These are phyloP conservation scores for Aphelinus certus DNA, from an alignment of 1,140 invertebrate genomes.

Conservation along the genomic window DNA sequence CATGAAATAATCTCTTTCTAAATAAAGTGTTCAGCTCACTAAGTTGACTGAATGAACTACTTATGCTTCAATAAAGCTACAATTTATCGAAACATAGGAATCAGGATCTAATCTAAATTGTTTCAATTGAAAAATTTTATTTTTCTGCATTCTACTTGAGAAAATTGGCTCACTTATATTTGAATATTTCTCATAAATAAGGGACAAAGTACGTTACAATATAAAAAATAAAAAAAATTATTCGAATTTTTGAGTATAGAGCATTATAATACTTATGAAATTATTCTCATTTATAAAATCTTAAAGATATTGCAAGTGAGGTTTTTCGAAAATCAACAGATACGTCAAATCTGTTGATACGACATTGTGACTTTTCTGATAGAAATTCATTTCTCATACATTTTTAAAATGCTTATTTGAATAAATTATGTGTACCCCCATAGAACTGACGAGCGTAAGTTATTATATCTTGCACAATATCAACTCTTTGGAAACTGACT, in stretches of 20 bases:
- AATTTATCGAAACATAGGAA: conserved; percentile 8
- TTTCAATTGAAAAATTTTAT: neutral
- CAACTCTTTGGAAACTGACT: too few species aligned
- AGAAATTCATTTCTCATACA: too few species aligned
- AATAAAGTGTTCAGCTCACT: conserved; percentile 11
- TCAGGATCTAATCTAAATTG: conserved; percentile 2
- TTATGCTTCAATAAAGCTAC: conserved; percentile 8
- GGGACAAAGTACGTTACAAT: neutral
- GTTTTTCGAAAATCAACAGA: neutral
- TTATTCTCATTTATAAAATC: too few species aligned
- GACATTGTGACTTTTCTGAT: neutral
- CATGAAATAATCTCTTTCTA: conserved; percentile 23
- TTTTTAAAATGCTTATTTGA: neutral
- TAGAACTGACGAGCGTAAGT: conserved; percentile 16
- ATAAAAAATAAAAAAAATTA: too few species aligned
- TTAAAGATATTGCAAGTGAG: too few species aligned
- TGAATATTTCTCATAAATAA: too few species aligned
- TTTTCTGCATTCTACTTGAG: too few species aligned
- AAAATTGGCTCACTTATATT: too few species aligned
- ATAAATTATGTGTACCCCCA: neutral
- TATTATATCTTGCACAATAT: neutral
- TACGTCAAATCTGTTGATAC: neutral
- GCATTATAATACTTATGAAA: too few species aligned
- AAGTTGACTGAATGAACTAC: conserved; percentile 25
- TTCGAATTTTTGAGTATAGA: too few species aligned